phyloP scores from a whole-genome alignment of 2,888 invertebrate species.

The Periphyllus acericola region DNA sequence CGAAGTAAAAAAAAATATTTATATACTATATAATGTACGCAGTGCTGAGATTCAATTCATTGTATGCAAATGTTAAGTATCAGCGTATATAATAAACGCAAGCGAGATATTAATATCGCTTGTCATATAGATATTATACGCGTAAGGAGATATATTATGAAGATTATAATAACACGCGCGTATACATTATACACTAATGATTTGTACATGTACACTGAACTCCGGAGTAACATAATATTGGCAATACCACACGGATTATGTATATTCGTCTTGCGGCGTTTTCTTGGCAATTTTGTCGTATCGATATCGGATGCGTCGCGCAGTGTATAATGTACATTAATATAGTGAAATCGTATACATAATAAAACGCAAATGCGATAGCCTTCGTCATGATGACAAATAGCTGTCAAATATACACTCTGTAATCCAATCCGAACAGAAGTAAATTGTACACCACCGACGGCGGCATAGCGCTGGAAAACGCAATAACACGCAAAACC shows the following conservation, averaged over 20 bases:
- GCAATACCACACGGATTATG: not conserved
- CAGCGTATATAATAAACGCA: not conserved
- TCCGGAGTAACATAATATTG: slow-evolving; percentile 26
- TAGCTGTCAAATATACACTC: not conserved
- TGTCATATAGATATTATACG: slow-evolving; percentile 13
- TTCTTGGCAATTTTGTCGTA: not conserved
- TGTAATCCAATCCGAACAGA: not conserved
- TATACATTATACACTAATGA: slow-evolving; percentile 2
- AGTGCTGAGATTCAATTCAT: not conserved
- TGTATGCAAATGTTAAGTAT: slow-evolving; percentile 26
- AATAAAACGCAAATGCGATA: not conserved
- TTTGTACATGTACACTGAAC: not conserved
- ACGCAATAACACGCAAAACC: too few relatives aligned
- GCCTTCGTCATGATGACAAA: not conserved
- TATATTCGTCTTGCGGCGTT: not conserved
- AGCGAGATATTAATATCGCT: slow-evolving; percentile 5
- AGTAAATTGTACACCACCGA: too few relatives aligned
- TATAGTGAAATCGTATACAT: not conserved
- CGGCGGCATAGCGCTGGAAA: too few relatives aligned
- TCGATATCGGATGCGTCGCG: not conserved
- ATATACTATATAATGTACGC: not conserved
- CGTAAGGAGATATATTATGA: not conserved
- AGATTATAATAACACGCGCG: not conserved
- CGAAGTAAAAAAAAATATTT: not conserved
- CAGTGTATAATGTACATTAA: not conserved